Base-by-base conservation (phyloP, 1,140 invertebrate species). In the Maniola jurtina region DNA sequence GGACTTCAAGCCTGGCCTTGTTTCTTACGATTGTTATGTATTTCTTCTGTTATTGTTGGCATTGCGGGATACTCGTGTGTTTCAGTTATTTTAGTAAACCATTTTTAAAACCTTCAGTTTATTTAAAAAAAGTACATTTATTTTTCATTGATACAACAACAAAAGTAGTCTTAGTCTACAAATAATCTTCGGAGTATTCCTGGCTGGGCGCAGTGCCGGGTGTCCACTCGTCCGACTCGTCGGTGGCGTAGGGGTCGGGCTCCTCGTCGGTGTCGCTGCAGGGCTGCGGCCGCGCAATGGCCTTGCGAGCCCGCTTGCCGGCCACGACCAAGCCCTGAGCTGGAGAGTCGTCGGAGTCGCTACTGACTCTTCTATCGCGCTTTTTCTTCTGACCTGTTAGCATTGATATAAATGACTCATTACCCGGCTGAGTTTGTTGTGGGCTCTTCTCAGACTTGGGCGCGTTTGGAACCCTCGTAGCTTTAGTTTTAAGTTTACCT, bases 201-300 rank as follows among this genome's bases (percentile, higher is more conserved):
- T 79, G 71, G 47, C 73, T 79, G 7, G 60, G 34, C 36, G 76
- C 75, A 45, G 68, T 73, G 7, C 73, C 70, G 0, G 87, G 86
- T 25, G 77, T 50, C 84, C 86, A 89, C 10, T 89, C 86, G 15
- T 86, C 86, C 1, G 80, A 80, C 6, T 80, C 86, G 38, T 89
- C 86, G 0, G 80, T 84, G 7, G 48, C 64, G 45, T 70, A 86
- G 0, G 83, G 84, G 68, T 88, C 86, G 10, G 58, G 56, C 2
- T 79, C 77, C 0, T 76, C 72, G 6, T 36, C 36, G 38, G 59
- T 64, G 14, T 57, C 55, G 9, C 61, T 62, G 5, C 57, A 70
- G 4, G 34, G 33, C 3, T 81, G 11, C 4, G 0, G 72, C 14
- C 50, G 72, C 6, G 35, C 42, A 1, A 86, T 10, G 0, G 0